Evolutionary conservation across 2,797 vertebrate genomes (phyloP), one percentile per base, ranked within the genome.

Genomic region (Bovichtus diacanthus): DNA sequence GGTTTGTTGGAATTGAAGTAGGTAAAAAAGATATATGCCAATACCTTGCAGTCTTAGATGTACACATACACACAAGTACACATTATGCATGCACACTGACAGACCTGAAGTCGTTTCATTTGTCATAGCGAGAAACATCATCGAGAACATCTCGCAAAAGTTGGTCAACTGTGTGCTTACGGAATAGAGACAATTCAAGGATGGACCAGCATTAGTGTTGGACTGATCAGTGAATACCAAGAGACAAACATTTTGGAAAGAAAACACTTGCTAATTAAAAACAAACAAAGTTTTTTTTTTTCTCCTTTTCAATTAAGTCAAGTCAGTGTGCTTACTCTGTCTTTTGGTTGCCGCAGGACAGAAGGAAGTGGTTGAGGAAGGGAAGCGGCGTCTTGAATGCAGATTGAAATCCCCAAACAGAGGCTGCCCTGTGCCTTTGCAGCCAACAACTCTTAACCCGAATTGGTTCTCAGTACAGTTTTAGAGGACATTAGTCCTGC

Each of bases 361-460:
- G 43, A 66, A 70, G 65, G 60, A 76, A 65, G 73, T 18, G 12
- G 55, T 27, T 70, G 65, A 53, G 53, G 49, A 72, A 58, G 19
- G n/a, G 50, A 70, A 61, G 62, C 44, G 29, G 23, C 53, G 62
- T 67, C 55, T 76, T 67, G 61, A 76, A 89, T 82, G 60, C 63
- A 82, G 84, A 89, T 71, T 74, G 39, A 82, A 85, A 81, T 61
- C 61, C 70, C 70, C 54, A 74, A 79, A 89, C 43, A 76, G 55
- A 74, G 47, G 62, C 50, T 9, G 31, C 49, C 49, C 56, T 71
- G 63, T 70, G 70, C 39, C 47, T 68, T 70, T 16, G 64, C 60
- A 74, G 53, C 75, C 54, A 50, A 41, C 39, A 39, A 31, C 75
- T 71, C 73, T 76, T 65, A 55, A 84, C 63, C 67, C 54, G 68